phyloP scores from a whole-genome alignment of 2,888 invertebrate species.

The Hololepta plana region DNA sequence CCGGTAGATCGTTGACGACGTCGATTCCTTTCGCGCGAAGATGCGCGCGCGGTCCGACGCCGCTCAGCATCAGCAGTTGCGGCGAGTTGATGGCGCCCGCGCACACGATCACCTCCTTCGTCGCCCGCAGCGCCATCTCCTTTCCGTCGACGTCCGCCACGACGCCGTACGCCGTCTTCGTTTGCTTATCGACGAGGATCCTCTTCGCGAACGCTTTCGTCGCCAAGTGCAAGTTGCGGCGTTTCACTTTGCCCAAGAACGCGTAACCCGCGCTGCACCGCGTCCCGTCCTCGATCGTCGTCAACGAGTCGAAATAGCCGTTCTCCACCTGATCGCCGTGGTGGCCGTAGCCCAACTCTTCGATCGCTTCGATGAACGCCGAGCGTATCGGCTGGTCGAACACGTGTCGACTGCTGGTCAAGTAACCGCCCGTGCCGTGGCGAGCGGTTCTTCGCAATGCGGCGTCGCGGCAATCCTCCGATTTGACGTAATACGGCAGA shows the following conservation, averaged over 20 bases:
- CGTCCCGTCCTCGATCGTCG: slow-evolving; percentile 23
- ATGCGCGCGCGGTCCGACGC: slow-evolving; percentile 52
- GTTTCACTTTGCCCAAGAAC: slow-evolving; percentile 36
- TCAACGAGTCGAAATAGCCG: slow-evolving; percentile 16
- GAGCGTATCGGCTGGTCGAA: slow-evolving; percentile 2
- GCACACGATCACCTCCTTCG: slow-evolving; percentile 66
- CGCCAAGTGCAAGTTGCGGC: slow-evolving; percentile 38
- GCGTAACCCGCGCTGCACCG: slow-evolving; percentile 44
- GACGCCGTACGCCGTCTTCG: slow-evolving; percentile 28
- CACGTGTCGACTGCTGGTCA: slow-evolving; percentile 3
- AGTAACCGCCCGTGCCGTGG: slow-evolving; percentile 18
- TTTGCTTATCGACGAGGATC: slow-evolving; percentile 29
- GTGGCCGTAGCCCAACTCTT: slow-evolving; percentile 9
- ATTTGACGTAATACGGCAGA: slow-evolving; percentile 27
- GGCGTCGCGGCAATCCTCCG: slow-evolving; percentile 12
- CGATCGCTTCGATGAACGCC: slow-evolving; percentile 1
- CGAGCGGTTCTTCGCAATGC: slow-evolving; percentile 13
- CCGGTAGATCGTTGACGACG: slow-evolving; percentile 28
- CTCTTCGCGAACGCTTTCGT: slow-evolving; percentile 36
- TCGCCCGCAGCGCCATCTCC: slow-evolving; percentile 26
- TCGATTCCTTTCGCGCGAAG: slow-evolving; percentile 30
- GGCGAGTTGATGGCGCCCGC: slow-evolving; percentile 74
- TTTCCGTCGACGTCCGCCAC: slow-evolving; percentile 21
- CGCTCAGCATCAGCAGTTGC: slow-evolving; percentile 73
- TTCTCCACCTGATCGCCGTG: slow-evolving; percentile 13